These are phyloP conservation scores for Agrenia bidenticulata DNA, from an alignment of 2,888 invertebrate genomes.

Conservation along the genomic window DNA sequence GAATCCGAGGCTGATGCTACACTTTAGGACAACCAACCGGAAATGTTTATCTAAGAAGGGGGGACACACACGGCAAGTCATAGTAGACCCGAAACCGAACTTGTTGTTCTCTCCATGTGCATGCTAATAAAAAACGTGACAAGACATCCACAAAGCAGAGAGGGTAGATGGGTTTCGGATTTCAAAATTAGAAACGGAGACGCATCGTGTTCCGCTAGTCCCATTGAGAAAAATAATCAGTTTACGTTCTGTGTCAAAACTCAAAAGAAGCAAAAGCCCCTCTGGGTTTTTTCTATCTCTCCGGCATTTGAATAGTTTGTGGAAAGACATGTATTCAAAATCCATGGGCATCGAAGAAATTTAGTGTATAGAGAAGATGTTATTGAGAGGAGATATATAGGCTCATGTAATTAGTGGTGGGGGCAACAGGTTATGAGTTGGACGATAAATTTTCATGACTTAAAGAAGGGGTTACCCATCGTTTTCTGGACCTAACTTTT, in stretches of 20 bases:
- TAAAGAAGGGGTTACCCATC: background rate
- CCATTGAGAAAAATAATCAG: too few species aligned
- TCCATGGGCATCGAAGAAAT: too few species aligned
- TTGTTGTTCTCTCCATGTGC: background rate
- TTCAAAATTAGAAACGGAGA: too few species aligned
- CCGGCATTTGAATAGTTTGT: too few species aligned
- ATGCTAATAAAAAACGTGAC: conserved; percentile 10
- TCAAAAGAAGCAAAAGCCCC: too few species aligned
- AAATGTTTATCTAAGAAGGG: conserved; percentile 17
- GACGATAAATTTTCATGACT: conserved; percentile 11
- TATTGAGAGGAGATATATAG: background rate
- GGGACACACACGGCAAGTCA: too few species aligned
- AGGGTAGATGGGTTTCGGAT: too few species aligned
- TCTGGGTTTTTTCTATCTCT: too few species aligned
- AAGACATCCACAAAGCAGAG: background rate
- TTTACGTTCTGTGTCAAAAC: too few species aligned
- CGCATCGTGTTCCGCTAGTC: too few species aligned
- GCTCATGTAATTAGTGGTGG: conserved; percentile 5
- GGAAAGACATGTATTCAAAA: too few species aligned
- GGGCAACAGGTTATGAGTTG: conserved; percentile 20
- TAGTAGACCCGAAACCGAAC: background rate
- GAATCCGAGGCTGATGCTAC: background rate
- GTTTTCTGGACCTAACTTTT: conserved; percentile 10
- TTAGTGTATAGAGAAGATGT: too few species aligned
- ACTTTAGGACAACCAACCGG: background rate